Conservation (phyloP, 2,888 invertebrate genomes). For the Bellardia bayeri region DNA sequence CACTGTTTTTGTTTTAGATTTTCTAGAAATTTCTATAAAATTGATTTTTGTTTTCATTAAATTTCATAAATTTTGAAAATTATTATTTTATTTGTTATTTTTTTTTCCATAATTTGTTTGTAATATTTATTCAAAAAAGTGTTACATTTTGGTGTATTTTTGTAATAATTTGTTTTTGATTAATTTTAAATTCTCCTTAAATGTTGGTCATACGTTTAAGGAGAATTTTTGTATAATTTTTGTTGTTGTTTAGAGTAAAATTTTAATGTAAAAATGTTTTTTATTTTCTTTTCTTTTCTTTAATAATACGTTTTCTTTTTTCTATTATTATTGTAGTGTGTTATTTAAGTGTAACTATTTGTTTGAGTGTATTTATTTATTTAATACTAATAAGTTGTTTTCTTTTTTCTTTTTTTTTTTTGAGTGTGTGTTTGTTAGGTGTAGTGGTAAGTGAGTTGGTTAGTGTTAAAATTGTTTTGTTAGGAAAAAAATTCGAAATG, state of each 20-base stretch:
- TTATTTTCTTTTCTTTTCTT: constrained; percentile 25
- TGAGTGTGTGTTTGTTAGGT: not conserved
- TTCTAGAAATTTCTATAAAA: constrained; percentile 73
- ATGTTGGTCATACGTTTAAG: constrained; percentile 21
- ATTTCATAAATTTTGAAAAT: constrained; percentile 65
- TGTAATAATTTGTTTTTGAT: constrained; percentile 52
- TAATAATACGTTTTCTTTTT: too few species aligned
- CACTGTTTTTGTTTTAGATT: constrained; percentile 70
- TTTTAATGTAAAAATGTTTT: constrained; percentile 69
- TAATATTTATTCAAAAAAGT: constrained; percentile 65
- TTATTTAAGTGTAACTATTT: constrained; percentile 61
- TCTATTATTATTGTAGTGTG: constrained; percentile 34
- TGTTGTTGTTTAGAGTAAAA: constrained; percentile 54
- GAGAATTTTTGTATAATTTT: constrained; percentile 46
- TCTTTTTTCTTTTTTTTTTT: too few species aligned
- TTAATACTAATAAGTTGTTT: constrained; percentile 54
- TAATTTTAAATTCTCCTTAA: constrained; percentile 55
- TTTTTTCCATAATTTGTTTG: constrained; percentile 20
- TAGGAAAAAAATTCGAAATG: constrained; percentile 17
- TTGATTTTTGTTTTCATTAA: constrained; percentile 58
- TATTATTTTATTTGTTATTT: constrained; percentile 15
- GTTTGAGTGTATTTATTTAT: constrained; percentile 53
- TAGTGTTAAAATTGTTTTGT: constrained; percentile 19
- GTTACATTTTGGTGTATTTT: constrained; percentile 49
- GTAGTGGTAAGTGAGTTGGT: constrained; percentile 6